Base-by-base conservation (phyloP, 2,888 invertebrate species). In the Tortricodes alternella region DNA sequence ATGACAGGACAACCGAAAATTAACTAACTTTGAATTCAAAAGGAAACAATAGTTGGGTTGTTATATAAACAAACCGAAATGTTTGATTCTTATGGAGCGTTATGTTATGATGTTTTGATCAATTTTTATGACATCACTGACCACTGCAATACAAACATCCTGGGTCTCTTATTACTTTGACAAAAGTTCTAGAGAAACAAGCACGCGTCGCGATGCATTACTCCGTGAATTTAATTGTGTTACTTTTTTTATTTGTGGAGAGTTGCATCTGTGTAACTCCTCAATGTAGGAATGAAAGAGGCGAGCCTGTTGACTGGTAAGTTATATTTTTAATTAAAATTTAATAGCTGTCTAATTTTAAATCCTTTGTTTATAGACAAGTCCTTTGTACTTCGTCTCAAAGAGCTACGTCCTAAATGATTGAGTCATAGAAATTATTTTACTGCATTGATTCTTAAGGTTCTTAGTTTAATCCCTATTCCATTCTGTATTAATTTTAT, bases 271-370 rank as follows among this genome's bases (percentile, higher is more conserved):
- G 79, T 52, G 67, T 83, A 49, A 81, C 89, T 52, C 89, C 88
- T 48, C 90, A 89, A 66, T 92, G 92, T 64, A 80, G 89, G 63
- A 93, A 95, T 81, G 94, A 95, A 72, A 88, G 89, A 61, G 93
- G 94, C 51, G 88, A 93, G 53, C 81, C 92, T 8, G 93, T 95
- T 6, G 95, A 95, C 80, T 95, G 95, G 95, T 95, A 83, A 91
- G 89, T 79, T 56, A 48, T 62, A 63, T 59, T 41, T 24, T 51
- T 37, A 21, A 56, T 43, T 44, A 50, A 39, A 46, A 39, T 55
- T 35, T 46, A 46, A 29, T 38, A 39, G 53, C 23, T 39, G 41
- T 34, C 7, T 3, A 24, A 27, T n/a, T 29, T 27, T 44, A 8
- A 4, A 21, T 34, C 16, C 13, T 49, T 27, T 57, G 24, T 50